A percentile compares a stretch with the other conserved stretches of the same genome.
These are phyloP conservation scores for Drosophila yakuba DNA, from an alignment of 1,140 invertebrate genomes.

Conservation along the genomic window DNA sequence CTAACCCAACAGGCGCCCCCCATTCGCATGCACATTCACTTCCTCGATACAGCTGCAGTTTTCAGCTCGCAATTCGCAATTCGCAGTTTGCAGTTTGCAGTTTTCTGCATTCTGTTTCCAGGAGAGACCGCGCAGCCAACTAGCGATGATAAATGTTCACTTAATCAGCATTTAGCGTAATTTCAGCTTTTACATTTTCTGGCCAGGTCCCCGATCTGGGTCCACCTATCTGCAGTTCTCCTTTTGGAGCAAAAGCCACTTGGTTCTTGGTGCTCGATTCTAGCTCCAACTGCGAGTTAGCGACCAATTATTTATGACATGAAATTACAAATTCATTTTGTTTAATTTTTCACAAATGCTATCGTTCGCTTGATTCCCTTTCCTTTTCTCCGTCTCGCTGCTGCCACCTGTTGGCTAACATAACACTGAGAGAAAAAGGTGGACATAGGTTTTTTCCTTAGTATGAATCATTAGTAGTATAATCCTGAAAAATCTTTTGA, in stretches of 20 bases:
- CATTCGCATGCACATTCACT: conserved; percentile 60
- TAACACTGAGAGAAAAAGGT: conserved; percentile 6
- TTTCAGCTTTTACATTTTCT: conserved; percentile 81
- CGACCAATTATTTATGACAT: conserved; percentile 84
- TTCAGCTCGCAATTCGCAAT: conserved; percentile 32
- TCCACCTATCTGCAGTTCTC: conserved; percentile 37
- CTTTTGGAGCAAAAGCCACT: conserved; percentile 43
- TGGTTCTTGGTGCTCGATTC: conserved; percentile 24
- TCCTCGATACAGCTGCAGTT: conserved; percentile 56
- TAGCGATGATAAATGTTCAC: conserved; percentile 84
- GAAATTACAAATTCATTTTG: conserved; percentile 85
- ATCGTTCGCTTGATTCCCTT: conserved; percentile 9
- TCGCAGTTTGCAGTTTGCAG: conserved; percentile 10
- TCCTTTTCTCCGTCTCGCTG: background rate
- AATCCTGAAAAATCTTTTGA: too few species aligned
- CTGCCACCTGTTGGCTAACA: conserved; percentile 57
- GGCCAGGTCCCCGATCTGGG: conserved; percentile 31
- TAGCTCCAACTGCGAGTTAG: conserved; percentile 68
- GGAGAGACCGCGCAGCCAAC: conserved; percentile 39
- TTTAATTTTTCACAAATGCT: conserved; percentile 83
- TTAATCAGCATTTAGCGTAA: conserved; percentile 85
- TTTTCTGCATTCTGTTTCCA: conserved; percentile 10
- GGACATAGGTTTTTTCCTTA: too few species aligned
- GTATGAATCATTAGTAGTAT: too few species aligned
- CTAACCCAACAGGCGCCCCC: conserved; percentile 60